These are phyloP conservation scores for Lineus longissimus DNA, from an alignment of 1,140 invertebrate genomes.

Conservation along the genomic window DNA sequence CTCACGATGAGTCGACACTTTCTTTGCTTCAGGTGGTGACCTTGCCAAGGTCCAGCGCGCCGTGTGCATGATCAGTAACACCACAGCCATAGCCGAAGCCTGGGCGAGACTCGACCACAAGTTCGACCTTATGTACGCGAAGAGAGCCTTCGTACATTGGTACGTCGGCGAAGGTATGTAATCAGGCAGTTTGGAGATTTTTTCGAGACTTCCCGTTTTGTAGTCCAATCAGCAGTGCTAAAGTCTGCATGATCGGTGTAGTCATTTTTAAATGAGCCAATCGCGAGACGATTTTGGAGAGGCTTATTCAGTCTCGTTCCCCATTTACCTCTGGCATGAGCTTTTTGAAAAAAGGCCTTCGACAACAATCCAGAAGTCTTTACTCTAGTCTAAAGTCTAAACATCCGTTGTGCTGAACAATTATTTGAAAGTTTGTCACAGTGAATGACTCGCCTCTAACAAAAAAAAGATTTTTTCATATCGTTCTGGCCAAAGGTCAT, in stretches of 20 bases:
- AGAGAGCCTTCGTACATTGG: conserved; percentile 53
- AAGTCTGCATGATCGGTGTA: background rate
- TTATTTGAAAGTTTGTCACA: too few species aligned
- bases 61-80: conserved; percentile 74
- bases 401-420: too few species aligned
- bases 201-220: background rate
- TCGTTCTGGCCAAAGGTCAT: too few species aligned
- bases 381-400: too few species aligned
- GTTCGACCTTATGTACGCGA: conserved; percentile 63
- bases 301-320: background rate
- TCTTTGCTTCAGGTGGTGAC: conserved; percentile 69
- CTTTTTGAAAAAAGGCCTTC: too few species aligned
- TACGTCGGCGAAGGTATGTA: conserved; percentile 41
- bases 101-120: conserved; percentile 62
- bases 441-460: too few species aligned
- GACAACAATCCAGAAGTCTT: too few species aligned
- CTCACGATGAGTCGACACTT: too few species aligned
- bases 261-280: background rate
- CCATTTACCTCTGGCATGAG: background rate
- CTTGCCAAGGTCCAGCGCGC: conserved; percentile 66
- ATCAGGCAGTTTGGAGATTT: conserved; percentile 25
- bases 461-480: too few species aligned
- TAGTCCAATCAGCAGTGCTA: background rate
- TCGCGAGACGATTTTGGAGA: background rate
- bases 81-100: conserved; percentile 74